Evolutionary conservation across 1,140 invertebrate species (phyloP).

Genomic region (Pseudobourletiella spinata): DNA sequence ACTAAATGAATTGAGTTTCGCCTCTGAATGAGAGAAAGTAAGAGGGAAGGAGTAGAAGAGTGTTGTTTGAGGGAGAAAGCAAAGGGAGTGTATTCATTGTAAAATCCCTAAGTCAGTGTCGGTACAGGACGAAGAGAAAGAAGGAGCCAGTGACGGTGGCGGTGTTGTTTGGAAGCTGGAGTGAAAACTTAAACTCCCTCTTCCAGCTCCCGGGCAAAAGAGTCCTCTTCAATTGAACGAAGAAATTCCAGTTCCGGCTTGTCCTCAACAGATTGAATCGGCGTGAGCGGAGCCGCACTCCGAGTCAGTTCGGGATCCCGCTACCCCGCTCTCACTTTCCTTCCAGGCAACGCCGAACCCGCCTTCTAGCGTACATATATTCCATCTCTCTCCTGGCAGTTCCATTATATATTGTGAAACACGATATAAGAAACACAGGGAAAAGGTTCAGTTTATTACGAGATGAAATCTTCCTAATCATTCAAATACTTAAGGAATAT

Average conservation of each 20-base stretch:
- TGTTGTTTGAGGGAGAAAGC: neutral
- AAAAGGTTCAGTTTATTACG: too few relatives aligned
- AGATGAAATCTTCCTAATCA: too few relatives aligned
- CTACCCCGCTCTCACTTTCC: too few relatives aligned
- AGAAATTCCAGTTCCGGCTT: conserved; percentile 34
- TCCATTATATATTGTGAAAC: too few relatives aligned
- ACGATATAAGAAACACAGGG: too few relatives aligned
- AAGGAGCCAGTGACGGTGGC: neutral
- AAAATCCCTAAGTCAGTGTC: too few relatives aligned
- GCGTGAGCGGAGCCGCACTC: neutral
- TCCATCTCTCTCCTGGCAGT: too few relatives aligned
- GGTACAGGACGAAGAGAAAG: neutral
- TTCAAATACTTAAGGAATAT: too few relatives aligned
- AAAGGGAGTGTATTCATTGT: neutral
- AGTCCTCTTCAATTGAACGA: conserved; percentile 33
- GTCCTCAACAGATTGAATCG: conserved; percentile 28
- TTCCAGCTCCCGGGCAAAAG: conserved; percentile 19
- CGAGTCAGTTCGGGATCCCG: too few relatives aligned
- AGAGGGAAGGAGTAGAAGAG: neutral
- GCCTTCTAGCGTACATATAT: too few relatives aligned
- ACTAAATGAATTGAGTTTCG: neutral
- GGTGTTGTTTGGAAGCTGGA: neutral
- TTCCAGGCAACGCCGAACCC: too few relatives aligned
- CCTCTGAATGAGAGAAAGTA: neutral
- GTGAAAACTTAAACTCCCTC: neutral